phyloP scores from a whole-genome alignment of 2,888 invertebrate genomes.

The Rotaria socialis region DNA sequence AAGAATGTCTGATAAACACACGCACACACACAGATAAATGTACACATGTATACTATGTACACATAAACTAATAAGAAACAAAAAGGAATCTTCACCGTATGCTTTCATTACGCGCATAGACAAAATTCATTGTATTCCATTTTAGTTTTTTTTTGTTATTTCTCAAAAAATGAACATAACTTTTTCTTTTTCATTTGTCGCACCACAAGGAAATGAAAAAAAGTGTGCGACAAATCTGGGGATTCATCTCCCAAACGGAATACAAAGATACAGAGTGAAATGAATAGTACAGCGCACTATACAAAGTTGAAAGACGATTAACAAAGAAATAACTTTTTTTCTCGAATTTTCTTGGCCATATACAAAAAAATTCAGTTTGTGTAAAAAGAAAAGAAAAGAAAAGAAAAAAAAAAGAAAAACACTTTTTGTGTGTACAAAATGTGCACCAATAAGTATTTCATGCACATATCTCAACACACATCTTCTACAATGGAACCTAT shows the following conservation, averaged over 20 bases:
- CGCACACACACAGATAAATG: too few species aligned
- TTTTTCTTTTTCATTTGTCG: neutral
- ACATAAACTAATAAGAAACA: too few species aligned
- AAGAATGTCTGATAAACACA: too few species aligned
- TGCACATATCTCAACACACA: conserved; percentile 4
- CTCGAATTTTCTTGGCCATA: neutral
- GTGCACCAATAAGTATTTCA: neutral
- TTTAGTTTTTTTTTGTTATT: neutral
- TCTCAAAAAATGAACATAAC: neutral
- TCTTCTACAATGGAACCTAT: neutral
- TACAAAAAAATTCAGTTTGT: neutral
- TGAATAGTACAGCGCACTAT: neutral
- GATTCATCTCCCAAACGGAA: neutral
- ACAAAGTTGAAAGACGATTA: neutral
- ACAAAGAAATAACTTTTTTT: conserved; percentile 7
- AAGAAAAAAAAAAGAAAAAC: neutral
- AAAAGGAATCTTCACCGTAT: too few species aligned
- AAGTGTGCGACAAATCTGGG: neutral
- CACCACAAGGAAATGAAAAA: neutral
- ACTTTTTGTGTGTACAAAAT: neutral
- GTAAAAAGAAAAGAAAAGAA: neutral
- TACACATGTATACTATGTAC: too few species aligned
- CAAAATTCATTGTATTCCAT: neutral
- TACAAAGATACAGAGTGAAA: neutral
- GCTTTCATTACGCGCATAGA: neutral